These are phyloP conservation scores for Thera obeliscata DNA, from an alignment of 2,888 invertebrate genomes.

Conservation along the genomic window DNA sequence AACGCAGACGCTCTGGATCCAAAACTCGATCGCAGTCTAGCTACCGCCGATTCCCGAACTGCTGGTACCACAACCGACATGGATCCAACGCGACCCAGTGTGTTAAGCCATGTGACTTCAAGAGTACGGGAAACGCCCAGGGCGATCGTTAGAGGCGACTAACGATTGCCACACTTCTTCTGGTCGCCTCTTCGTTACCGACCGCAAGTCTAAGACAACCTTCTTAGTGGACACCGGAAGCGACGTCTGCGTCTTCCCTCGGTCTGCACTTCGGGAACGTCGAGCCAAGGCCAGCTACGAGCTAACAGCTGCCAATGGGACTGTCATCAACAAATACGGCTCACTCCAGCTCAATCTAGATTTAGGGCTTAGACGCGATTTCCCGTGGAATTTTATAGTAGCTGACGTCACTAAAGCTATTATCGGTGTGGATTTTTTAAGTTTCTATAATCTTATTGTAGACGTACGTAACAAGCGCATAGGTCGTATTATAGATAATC, in stretches of 20 bases:
- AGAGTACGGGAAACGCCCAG: slow-evolving; percentile 21
- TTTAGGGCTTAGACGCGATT: slow-evolving; percentile 43
- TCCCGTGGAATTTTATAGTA: slow-evolving; percentile 43
- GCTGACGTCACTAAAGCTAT: slow-evolving; percentile 48
- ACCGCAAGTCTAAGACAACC: slow-evolving; percentile 14
- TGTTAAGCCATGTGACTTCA: slow-evolving; percentile 20
- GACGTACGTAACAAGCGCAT: slow-evolving; percentile 25
- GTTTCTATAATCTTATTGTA: slow-evolving; percentile 27
- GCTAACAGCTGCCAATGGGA: slow-evolving; percentile 44
- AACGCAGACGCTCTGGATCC: slow-evolving; percentile 1
- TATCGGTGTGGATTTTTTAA: slow-evolving; percentile 46
- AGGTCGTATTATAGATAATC: slow-evolving; percentile 25
- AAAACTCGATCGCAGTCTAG: slow-evolving; percentile 18
- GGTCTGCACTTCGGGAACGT: slow-evolving; percentile 25
- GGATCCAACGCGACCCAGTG: slow-evolving; percentile 18
- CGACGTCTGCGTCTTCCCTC: slow-evolving; percentile 37
- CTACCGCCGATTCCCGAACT: slow-evolving; percentile 17
- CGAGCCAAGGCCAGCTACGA: slow-evolving; percentile 26
- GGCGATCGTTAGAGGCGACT: slow-evolving; percentile 28
- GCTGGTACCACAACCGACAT: slow-evolving; percentile 21
- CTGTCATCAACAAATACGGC: slow-evolving; percentile 41
- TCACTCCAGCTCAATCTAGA: slow-evolving; percentile 36
- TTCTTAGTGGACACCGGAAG: slow-evolving; percentile 11
- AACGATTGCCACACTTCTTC: slow-evolving; percentile 25
- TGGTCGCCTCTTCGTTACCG: slow-evolving; percentile 32